phyloP scores from a whole-genome alignment of 2,113 vertebrate species.

The Mixornis gularis region DNA sequence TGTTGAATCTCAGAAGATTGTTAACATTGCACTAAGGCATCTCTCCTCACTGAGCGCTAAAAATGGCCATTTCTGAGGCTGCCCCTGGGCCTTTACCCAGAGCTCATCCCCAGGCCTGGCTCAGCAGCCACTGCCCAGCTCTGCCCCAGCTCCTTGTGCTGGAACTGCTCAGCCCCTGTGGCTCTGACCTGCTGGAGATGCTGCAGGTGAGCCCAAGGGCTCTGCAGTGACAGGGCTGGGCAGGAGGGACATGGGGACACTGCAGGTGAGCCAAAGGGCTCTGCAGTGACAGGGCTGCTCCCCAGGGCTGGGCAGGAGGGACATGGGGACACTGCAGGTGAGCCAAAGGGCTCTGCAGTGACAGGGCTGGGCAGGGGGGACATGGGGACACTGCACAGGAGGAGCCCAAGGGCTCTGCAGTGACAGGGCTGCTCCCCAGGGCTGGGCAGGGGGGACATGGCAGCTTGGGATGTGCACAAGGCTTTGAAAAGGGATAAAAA shows the following conservation, averaged over 20 bases:
- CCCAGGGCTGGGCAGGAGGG: too few relatives aligned
- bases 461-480: neutral
- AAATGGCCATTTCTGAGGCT: neutral
- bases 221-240: neutral
- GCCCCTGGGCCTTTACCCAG: neutral
- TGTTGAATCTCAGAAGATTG: neutral
- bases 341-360: too few relatives aligned
- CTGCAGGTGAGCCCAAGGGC: neutral
- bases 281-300: too few relatives aligned
- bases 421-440: neutral
- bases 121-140: neutral
- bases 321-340: neutral
- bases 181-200: neutral
- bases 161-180: accelerated
- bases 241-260: too few relatives aligned
- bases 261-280: too few relatives aligned
- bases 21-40: neutral
- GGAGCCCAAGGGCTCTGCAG: too few relatives aligned
- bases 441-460: neutral
- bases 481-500: neutral
- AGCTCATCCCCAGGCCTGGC: neutral
- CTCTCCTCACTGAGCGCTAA: neutral
- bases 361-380: neutral
- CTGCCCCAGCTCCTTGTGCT: neutral
- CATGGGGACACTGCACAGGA: too few relatives aligned